Conservation (phyloP, 1,140 invertebrate species). For the Sipha flava region DNA sequence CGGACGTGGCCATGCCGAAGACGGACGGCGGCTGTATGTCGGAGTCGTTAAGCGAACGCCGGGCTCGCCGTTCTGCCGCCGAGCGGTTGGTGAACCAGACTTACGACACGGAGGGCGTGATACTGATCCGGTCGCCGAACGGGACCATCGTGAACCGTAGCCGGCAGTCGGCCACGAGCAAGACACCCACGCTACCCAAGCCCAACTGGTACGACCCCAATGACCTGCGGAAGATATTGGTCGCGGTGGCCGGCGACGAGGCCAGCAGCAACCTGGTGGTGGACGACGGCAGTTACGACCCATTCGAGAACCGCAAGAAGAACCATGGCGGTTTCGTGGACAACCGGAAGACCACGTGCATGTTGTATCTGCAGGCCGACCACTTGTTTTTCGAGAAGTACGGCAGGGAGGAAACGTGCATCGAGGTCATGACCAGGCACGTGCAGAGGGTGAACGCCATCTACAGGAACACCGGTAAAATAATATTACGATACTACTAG, state of each 20-base stretch:
- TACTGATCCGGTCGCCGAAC: constrained; percentile 3
- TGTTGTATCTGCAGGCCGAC: constrained; percentile 89
- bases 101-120: constrained; percentile 13
- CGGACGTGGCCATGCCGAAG: constrained; percentile 55
- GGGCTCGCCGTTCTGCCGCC: not conserved
- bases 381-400: constrained; percentile 89
- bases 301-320: constrained; percentile 10
- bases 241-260: constrained; percentile 37
- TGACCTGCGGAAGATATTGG: constrained; percentile 30
- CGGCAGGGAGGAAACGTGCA: constrained; percentile 85
- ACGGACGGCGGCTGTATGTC: not conserved
- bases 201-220: constrained; percentile 19
- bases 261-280: constrained; percentile 34
- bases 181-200: not conserved
- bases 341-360: constrained; percentile 59
- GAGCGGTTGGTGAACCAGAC: constrained; percentile 14
- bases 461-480: constrained; percentile 75
- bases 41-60: not conserved
- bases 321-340: constrained; percentile 58
- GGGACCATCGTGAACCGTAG: constrained; percentile 14
- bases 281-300: constrained; percentile 35
- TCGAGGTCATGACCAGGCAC: constrained; percentile 88
- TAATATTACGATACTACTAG: not conserved
- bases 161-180: not conserved
- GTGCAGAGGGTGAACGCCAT: constrained; percentile 89